Percentiles rank a stretch among this genome's conserved stretches.
These are phyloP conservation scores for Nebria brevicollis DNA, from an alignment of 2,888 invertebrate species.

Conservation along the genomic window DNA sequence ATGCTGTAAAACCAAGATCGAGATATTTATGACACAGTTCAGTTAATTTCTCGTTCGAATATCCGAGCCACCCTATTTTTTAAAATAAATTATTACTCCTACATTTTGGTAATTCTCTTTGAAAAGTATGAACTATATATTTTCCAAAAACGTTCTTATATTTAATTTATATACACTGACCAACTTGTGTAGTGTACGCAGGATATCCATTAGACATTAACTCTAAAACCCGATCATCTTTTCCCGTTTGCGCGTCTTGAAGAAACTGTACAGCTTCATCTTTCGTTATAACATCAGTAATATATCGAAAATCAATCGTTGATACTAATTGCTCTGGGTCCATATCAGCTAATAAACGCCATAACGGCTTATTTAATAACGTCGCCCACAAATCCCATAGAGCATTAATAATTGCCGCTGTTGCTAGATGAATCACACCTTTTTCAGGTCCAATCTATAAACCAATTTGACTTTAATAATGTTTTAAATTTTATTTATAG, in stretches of 20 bases:
- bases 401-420: constrained; percentile 88
- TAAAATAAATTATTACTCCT: not conserved
- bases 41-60: constrained; percentile 79
- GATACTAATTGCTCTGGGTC: constrained; percentile 86
- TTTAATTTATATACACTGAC: constrained; percentile 59
- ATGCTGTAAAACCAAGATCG: constrained; percentile 79
- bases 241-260: constrained; percentile 68
- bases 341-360: constrained; percentile 86
- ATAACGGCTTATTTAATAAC: constrained; percentile 84
- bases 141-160: not conserved
- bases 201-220: constrained; percentile 79
- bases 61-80: constrained; percentile 84
- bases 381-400: constrained; percentile 94
- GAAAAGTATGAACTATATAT: no score
- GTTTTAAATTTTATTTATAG: not conserved
- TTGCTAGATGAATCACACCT: constrained; percentile 88
- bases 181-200: constrained; percentile 88
- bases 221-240: constrained; percentile 71
- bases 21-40: constrained; percentile 78
- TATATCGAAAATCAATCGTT: constrained; percentile 86
- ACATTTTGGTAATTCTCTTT: not conserved
- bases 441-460: constrained; percentile 88
- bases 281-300: constrained; percentile 83
- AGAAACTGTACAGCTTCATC: constrained; percentile 82
- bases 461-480: not conserved